Evolutionary conservation across 2,797 vertebrate species (phyloP).

Genomic region (Sebastes dallii): DNA sequence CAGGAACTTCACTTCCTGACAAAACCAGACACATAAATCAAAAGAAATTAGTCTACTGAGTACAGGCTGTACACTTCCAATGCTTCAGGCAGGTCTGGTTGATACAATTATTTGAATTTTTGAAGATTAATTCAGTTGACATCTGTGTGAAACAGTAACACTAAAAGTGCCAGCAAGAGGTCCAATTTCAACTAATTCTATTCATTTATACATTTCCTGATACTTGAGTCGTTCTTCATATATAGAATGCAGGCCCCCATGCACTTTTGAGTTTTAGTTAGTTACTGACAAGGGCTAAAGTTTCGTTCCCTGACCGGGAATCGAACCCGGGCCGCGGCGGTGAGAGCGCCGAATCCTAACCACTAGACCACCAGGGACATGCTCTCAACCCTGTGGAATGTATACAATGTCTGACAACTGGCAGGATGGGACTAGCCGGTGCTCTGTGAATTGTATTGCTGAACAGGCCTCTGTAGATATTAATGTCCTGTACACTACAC

Average conservation of each 20-base stretch:
- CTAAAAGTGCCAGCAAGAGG: too few relatives aligned
- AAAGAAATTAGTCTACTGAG: background rate
- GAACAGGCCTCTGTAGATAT: background rate
- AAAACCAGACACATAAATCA: background rate
- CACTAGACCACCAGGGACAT: constrained; percentile 76
- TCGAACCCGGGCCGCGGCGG: constrained; percentile 74
- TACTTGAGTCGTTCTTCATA: background rate
- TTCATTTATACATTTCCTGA: background rate
- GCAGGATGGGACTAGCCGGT: background rate
- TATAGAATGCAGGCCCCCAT: background rate
- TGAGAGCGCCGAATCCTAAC: constrained; percentile 82
- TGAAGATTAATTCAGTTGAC: background rate
- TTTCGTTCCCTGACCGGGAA: constrained; percentile 76
- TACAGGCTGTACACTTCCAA: background rate
- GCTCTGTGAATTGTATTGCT: background rate
- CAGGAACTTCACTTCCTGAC: background rate
- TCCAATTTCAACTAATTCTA: too few relatives aligned
- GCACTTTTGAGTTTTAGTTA: background rate
- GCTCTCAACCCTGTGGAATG: background rate
- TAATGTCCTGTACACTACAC: background rate
- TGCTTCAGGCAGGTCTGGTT: background rate
- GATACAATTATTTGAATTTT: background rate
- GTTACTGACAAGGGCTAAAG: background rate
- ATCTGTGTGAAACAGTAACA: background rate
- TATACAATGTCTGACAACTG: background rate